phyloP scores from a whole-genome alignment of 2,797 vertebrate species.

The Sarcoramphus papa region DNA sequence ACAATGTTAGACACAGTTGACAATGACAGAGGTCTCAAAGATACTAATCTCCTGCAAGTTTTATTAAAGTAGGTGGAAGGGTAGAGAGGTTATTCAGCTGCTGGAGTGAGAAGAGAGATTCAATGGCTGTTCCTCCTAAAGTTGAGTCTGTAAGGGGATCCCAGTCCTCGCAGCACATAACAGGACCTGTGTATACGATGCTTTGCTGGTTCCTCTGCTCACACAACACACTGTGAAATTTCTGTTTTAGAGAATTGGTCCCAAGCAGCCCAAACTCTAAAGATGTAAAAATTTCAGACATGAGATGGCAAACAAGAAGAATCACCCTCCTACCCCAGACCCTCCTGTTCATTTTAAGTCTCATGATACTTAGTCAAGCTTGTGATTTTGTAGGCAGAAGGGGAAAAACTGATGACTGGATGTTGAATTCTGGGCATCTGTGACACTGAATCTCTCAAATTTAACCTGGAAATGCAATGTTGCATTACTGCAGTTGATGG shows the following conservation, averaged over 20 bases:
- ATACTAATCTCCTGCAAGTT: background rate
- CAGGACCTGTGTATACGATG: rapidly evolving
- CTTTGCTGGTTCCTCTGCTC: background rate
- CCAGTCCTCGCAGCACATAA: rapidly evolving
- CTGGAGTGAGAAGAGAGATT: background rate
- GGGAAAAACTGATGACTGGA: background rate
- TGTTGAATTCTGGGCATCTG: background rate
- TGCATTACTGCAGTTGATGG: background rate
- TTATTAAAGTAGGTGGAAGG: background rate
- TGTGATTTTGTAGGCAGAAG: background rate
- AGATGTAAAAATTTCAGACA: background rate
- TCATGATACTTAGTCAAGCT: background rate
- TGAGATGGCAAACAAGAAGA: background rate
- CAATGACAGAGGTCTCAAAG: background rate
- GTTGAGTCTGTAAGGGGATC: background rate
- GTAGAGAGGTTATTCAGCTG: background rate
- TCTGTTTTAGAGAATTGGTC: background rate
- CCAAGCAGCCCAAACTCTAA: background rate
- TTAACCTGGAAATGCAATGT: background rate
- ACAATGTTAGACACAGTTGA: background rate
- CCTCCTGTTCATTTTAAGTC: background rate
- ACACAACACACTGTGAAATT: rapidly evolving
- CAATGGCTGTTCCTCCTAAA: background rate
- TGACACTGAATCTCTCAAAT: background rate
- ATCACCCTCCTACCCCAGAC: rapidly evolving